Evolutionary conservation across 2,113 vertebrate species (phyloP).

Genomic region (Gulo gulo): DNA sequence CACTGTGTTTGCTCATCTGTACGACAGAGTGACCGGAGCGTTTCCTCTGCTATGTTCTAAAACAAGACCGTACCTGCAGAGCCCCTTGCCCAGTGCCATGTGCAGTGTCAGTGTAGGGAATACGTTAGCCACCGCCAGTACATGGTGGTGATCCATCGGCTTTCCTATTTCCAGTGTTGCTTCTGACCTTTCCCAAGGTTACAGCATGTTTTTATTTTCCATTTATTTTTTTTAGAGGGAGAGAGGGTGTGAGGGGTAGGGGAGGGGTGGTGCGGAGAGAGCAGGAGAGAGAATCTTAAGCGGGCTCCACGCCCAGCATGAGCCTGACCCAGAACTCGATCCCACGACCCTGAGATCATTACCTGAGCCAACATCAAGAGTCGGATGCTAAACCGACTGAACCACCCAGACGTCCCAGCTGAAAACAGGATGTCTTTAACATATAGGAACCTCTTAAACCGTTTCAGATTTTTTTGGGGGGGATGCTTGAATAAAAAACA

Average conservation of each 20-base stretch:
- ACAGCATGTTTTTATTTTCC: background rate
- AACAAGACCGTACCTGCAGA: accelerated
- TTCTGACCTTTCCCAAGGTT: background rate
- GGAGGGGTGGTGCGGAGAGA: no score
- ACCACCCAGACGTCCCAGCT: background rate
- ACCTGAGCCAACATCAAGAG: background rate
- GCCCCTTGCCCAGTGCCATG: background rate
- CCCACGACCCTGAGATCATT: background rate
- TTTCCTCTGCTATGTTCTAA: accelerated
- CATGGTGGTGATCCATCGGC: accelerated
- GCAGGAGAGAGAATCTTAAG: no score
- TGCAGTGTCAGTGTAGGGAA: accelerated
- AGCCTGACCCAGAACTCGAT: background rate
- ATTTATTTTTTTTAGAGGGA: no score
- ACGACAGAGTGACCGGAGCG: accelerated
- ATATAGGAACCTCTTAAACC: background rate
- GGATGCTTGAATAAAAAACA: background rate
- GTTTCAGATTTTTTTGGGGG: background rate
- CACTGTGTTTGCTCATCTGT: background rate
- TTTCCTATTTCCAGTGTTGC: background rate
- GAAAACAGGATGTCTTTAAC: background rate
- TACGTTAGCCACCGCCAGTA: background rate
- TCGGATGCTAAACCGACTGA: background rate
- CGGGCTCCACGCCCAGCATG: background rate
- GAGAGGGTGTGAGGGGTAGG: background rate